Evolutionary conservation across 1,140 invertebrate species (phyloP).

Genomic region (Lepidostoma basale): DNA sequence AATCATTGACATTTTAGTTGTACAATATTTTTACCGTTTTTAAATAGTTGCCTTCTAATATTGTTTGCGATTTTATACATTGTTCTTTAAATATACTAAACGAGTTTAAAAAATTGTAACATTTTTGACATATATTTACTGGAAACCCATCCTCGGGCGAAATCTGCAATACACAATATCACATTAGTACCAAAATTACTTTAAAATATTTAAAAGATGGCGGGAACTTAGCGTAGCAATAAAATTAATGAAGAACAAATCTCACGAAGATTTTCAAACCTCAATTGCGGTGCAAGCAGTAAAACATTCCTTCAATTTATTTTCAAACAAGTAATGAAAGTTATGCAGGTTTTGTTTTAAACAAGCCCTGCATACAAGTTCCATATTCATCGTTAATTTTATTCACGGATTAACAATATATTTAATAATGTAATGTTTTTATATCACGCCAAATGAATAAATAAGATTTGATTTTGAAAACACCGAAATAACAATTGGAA

Average conservation of each 20-base stretch:
- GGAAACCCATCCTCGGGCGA: constrained; percentile 8
- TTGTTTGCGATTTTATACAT: constrained; percentile 14
- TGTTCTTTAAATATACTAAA: constrained; percentile 18
- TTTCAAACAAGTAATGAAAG: neutral
- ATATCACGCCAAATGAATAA: no score
- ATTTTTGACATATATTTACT: constrained; percentile 14
- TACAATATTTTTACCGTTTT: neutral
- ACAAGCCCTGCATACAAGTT: constrained; percentile 13
- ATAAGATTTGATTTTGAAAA: no score
- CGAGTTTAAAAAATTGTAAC: constrained; percentile 8
- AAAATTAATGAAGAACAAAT: no score
- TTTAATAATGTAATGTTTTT: no score
- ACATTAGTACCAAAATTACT: neutral
- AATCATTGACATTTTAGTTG: no score
- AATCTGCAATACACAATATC: neutral
- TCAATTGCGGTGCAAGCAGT: neutral
- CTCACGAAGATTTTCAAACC: no score
- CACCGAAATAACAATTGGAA: no score
- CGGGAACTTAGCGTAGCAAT: no score
- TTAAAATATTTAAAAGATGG: no score
- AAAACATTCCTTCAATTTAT: constrained; percentile 1
- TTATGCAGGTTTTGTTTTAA: neutral
- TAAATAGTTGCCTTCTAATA: neutral
- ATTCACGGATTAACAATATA: neutral
- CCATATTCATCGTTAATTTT: neutral